phyloP scores from a whole-genome alignment of 2,797 vertebrate species.

The Allobates femoralis region DNA sequence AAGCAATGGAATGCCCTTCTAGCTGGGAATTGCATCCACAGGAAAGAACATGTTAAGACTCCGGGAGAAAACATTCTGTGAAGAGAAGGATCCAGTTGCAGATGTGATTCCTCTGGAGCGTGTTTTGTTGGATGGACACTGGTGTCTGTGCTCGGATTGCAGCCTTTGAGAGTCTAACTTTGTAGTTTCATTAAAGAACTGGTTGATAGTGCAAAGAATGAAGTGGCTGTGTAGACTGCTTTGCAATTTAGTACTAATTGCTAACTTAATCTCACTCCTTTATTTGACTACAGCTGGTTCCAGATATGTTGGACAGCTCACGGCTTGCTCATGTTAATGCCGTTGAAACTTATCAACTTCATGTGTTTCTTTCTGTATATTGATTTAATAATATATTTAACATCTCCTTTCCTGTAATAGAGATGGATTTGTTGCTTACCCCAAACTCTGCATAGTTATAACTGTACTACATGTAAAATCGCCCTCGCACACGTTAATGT shows the following conservation, averaged over 20 bases:
- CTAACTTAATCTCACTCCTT: not conserved
- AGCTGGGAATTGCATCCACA: constrained; percentile 64
- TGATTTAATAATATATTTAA: not conserved
- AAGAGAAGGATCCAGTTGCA: constrained; percentile 60
- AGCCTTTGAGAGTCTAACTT: not conserved
- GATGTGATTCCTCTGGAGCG: constrained; percentile 48
- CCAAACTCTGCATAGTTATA: not conserved
- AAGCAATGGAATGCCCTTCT: constrained; percentile 63
- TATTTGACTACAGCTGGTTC: not conserved
- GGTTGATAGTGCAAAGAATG: not conserved
- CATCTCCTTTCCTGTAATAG: not conserved
- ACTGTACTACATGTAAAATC: not conserved
- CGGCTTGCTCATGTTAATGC: not conserved
- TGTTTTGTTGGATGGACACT: constrained; percentile 21
- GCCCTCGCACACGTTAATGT: not conserved
- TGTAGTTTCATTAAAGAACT: not conserved
- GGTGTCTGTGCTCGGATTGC: not conserved
- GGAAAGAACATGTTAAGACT: constrained; percentile 62
- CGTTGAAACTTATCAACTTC: not conserved
- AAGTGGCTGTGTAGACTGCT: not conserved
- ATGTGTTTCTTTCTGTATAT: not conserved
- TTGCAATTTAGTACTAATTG: not conserved
- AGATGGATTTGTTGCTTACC: not conserved
- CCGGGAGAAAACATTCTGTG: constrained; percentile 56
- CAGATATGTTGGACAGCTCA: not conserved